A percentile compares a stretch with the other conserved stretches of the same genome.
phyloP scores from a whole-genome alignment of 2,888 invertebrate genomes.

The Pheosia gnoma region DNA sequence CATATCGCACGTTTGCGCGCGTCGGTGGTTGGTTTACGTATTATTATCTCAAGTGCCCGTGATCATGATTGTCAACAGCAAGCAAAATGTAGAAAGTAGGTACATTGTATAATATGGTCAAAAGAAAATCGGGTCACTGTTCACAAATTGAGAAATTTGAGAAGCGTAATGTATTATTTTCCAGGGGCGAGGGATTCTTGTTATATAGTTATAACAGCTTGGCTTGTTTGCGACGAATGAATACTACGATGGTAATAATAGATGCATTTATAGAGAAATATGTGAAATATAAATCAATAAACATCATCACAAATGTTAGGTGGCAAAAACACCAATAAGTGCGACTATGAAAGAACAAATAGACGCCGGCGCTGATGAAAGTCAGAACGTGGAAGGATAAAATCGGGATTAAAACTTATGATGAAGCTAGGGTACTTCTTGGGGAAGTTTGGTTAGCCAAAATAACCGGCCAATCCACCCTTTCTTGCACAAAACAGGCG shows the following conservation, averaged over 20 bases:
- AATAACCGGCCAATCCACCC: no score
- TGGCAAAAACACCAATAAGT: neutral
- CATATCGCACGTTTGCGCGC: conserved; percentile 13
- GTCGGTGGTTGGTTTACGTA: conserved; percentile 8
- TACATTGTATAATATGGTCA: no score
- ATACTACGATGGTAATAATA: conserved; percentile 35
- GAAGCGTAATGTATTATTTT: no score
- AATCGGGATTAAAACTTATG: no score
- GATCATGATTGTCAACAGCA: conserved; percentile 2
- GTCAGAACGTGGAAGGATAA: no score
- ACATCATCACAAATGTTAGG: conserved; percentile 5
- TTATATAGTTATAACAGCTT: no score
- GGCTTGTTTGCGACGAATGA: conserved; percentile 29
- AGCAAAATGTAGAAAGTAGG: neutral
- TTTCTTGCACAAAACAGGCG: no score
- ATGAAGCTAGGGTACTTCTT: no score
- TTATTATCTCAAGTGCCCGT: neutral
- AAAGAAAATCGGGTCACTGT: no score
- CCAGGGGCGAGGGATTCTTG: conserved; percentile 38
- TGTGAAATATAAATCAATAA: conserved; percentile 7
- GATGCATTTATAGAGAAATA: conserved; percentile 23
- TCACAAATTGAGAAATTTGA: no score
- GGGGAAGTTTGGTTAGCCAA: no score
- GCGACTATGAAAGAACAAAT: neutral
- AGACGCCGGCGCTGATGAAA: neutral